A percentile compares a stretch with the other conserved stretches of the same genome.
These are phyloP conservation scores for Idaea aversata DNA, from an alignment of 2,888 invertebrate species.

Conservation along the genomic window DNA sequence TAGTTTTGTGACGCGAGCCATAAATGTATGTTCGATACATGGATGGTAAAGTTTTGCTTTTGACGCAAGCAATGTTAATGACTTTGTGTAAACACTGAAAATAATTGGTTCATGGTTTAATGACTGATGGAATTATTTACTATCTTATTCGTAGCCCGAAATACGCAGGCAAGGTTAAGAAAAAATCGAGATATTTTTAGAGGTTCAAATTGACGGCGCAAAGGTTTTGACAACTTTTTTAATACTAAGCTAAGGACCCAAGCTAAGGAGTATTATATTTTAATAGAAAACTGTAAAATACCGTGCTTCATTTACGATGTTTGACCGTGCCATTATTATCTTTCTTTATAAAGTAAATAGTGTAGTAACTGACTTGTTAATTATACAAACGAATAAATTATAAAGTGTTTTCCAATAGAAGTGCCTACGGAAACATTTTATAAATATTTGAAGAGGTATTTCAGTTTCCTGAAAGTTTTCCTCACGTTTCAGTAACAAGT, in stretches of 20 bases:
- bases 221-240: not conserved
- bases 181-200: not conserved
- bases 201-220: not conserved
- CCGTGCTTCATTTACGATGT: not conserved
- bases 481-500: constrained; percentile 21
- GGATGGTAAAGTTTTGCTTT: constrained; percentile 55
- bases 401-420: not conserved
- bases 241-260: too few relatives aligned
- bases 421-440: not conserved
- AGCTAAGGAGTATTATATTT: not conserved
- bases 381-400: not conserved
- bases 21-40: constrained; percentile 45
- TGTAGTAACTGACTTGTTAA: too few relatives aligned
- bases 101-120: constrained; percentile 25
- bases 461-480: constrained; percentile 12
- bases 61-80: constrained; percentile 67
- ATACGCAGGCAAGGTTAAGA: not conserved
- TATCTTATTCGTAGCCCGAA: not conserved
- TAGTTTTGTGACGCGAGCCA: constrained; percentile 61
- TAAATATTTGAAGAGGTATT: not conserved
- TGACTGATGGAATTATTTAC: constrained; percentile 27
- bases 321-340: not conserved
- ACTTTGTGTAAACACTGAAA: constrained; percentile 49
- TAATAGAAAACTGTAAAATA: not conserved
- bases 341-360: not conserved